A percentile compares a stretch with the other conserved stretches of the same genome.
These are phyloP conservation scores for Lasiommata megera DNA, from an alignment of 2,888 invertebrate species.

Conservation along the genomic window DNA sequence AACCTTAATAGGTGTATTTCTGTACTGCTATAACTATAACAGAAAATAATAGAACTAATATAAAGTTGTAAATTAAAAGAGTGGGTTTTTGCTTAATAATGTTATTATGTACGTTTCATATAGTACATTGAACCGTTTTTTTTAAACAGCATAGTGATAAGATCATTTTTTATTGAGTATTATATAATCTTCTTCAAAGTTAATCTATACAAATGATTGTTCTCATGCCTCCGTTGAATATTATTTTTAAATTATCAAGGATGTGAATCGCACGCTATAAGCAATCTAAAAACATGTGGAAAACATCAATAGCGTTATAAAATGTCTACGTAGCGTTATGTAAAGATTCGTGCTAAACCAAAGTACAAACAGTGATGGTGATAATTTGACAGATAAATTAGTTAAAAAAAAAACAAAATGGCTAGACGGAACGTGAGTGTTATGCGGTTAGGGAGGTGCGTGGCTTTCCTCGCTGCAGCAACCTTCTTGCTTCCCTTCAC, in stretches of 20 bases:
- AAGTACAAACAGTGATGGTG: constrained; percentile 18
- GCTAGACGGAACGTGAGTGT: constrained; percentile 69
- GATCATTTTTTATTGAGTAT: too few relatives aligned
- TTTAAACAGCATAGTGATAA: too few relatives aligned
- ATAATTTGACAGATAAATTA: constrained; percentile 3
- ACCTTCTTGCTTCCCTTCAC: constrained; percentile 82
- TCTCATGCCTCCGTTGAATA: not conserved
- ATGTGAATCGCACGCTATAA: not conserved
- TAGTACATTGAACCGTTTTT: too few relatives aligned
- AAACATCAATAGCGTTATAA: not conserved
- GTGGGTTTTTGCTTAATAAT: too few relatives aligned
- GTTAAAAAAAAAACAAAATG: constrained; percentile 36
- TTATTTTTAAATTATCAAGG: not conserved
- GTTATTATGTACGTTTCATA: too few relatives aligned
- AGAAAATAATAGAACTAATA: too few relatives aligned
- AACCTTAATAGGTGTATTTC: too few relatives aligned
- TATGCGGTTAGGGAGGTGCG: constrained; percentile 78
- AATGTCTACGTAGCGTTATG: not conserved
- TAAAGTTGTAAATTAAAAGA: too few relatives aligned
- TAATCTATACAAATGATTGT: not conserved
- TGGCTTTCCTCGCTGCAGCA: constrained; percentile 82
- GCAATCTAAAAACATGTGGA: constrained; percentile 1
- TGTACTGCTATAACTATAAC: too few relatives aligned
- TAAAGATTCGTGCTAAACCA: constrained; percentile 4
- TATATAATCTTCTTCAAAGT: not conserved